These are phyloP conservation scores for Epicauta chinensis DNA, from an alignment of 1,140 invertebrate species.

Conservation along the genomic window DNA sequence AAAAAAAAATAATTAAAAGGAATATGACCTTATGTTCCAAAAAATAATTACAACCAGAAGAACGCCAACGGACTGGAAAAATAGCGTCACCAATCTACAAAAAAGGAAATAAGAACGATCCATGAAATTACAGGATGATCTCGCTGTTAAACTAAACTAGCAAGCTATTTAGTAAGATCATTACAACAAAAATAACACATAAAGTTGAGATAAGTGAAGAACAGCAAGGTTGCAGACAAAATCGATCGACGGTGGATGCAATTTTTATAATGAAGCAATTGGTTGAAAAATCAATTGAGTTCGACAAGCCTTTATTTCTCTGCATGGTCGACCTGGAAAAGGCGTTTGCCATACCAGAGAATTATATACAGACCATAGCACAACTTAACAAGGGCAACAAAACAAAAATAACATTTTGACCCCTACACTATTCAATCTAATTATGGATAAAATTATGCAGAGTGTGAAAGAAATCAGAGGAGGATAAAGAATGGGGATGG, in stretches of 20 bases:
- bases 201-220: constrained; percentile 10
- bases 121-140: constrained; percentile 14
- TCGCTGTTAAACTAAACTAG: constrained; percentile 1
- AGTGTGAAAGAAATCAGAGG: too few species aligned
- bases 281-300: constrained; percentile 11
- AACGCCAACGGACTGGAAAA: constrained; percentile 3
- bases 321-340: constrained; percentile 8
- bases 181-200: background rate
- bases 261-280: constrained; percentile 16
- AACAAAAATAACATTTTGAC: too few species aligned
- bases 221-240: constrained; percentile 14
- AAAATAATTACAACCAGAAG: too few species aligned
- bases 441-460: too few species aligned
- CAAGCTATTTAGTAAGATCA: constrained; percentile 13
- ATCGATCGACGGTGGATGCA: constrained; percentile 14
- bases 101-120: constrained; percentile 8
- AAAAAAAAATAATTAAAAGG: background rate
- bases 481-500: too few species aligned
- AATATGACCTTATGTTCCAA: background rate
- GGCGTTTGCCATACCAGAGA: too few species aligned
- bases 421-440: too few species aligned
- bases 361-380: too few species aligned
- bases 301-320: background rate
- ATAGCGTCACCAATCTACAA: constrained; percentile 9
- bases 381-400: too few species aligned